Base-by-base conservation (phyloP, 2,888 invertebrate genomes). In the Pelosia muscerda region DNA sequence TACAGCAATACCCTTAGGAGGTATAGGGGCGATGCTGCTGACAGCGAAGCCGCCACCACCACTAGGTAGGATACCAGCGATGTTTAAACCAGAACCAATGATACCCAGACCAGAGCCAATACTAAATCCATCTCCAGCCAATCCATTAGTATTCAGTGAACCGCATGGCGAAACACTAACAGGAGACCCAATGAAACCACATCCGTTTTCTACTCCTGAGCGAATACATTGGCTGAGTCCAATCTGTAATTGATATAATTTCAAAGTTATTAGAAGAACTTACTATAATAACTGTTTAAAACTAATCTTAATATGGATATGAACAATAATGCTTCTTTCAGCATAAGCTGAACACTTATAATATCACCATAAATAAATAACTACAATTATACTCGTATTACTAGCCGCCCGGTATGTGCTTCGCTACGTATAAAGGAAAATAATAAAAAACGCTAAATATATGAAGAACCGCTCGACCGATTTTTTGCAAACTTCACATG, bases 11-110 rank as follows among this genome's bases (percentile, higher is more conserved):
- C 82, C 83, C 15, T 70, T 76, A 0, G 88, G 87, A 9, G 57
- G 34, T 8, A 42, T 13, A 5, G 56, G 2, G 1, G 66, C 2
- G 10, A 4, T n/a, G 31, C 66, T 66, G 19, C 6, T 4, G 11
- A 68, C 57, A 23, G 73, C 63, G 13, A 82, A 23, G 11, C 15
- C 10, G 13, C 65, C 57, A 56, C 84, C 81, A 54, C 72, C 77
- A n/a, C 62, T n/a, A 75, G 63, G 63, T 84, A 76, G 49, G 3
- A 64, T 28, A 25, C 57, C 61, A 76, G 0, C 86, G 86, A 56
- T 86, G 84, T 6, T 82, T 77, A 65, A 86, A 84, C 84, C 85
- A 53, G 78, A 68, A 0, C 87, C 87, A n/a, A 74, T 77, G n/a
- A 38, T 38, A 15, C 38, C 38, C 38, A 4, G 42, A 19, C 42